Evolutionary conservation across 2,113 vertebrate species (phyloP).

Genomic region (Antechinus flavipes): DNA sequence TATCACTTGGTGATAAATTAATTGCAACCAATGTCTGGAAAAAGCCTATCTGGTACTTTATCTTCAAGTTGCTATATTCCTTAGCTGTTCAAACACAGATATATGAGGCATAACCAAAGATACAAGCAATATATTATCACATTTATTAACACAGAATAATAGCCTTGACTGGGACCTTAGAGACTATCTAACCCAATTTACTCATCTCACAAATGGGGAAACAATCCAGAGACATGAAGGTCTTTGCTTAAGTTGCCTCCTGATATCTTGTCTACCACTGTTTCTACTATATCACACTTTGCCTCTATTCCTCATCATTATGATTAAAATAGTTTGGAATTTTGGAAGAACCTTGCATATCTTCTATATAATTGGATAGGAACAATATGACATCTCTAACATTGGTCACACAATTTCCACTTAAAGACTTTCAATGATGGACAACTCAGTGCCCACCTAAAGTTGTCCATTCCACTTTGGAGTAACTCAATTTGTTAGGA

Average conservation of each 20-base stretch:
- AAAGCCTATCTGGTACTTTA: conserved; percentile 10
- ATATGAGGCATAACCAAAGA: conserved; percentile 10
- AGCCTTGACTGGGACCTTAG: neutral
- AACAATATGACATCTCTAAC: neutral
- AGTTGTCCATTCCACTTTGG: neutral
- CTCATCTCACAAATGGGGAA: neutral
- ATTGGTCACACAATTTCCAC: neutral
- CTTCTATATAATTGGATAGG: neutral
- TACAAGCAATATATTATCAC: neutral
- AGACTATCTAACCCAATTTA: neutral
- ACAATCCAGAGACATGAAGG: neutral
- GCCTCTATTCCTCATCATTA: neutral
- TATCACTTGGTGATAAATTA: neutral
- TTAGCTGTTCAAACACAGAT: conserved; percentile 3
- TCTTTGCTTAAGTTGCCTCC: neutral
- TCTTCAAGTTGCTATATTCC: conserved; percentile 21
- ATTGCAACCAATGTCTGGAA: conserved; percentile 13
- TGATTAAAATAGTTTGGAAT: neutral
- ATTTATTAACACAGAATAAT: neutral
- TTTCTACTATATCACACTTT: neutral
- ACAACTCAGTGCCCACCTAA: neutral
- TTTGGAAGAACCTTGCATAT: neutral
- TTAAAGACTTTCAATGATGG: neutral
- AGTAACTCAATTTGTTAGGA: neutral
- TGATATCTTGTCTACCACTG: neutral